Base-by-base conservation (phyloP, 1,140 invertebrate genomes). In the Atopsyche davidsoni region DNA sequence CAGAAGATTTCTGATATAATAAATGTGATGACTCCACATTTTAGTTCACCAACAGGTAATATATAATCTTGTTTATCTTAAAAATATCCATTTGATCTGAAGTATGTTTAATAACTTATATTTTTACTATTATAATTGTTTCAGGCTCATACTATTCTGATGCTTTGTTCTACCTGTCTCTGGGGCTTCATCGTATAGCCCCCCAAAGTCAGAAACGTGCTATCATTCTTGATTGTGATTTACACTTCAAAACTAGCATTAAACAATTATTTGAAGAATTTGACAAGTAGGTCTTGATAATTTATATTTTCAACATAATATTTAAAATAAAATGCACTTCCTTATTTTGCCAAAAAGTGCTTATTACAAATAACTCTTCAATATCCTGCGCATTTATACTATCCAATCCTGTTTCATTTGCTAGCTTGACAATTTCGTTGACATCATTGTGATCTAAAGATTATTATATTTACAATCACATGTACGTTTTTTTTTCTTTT, bases 111-210 rank as follows among this genome's bases (percentile, higher is more conserved):
- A 10, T 46, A 28, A 34, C 13, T 40, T 21, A 42, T 31, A 7
- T 16, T 58, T 23, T 22, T 13, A 17, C 40, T 50, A 11, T 41
- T 31, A 47, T 32, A 43, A 55, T 44, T 52, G 11, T 64, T 66
- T 50, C 76, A 57, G 82, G 85, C 51, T 80, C 85, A 1, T 91
- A 92, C 61, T 92, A 90, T 61, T 87, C 84, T 43, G 85, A 90
- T 69, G 79, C 84, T 1, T 64, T 92, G 1, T 92, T 92, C 63
- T 92, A 87, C 62, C 61, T 92, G 2, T 92, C 89, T 0, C 69
- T 89, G 4, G 85, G 82, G 2, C 63, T 91, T 11, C 82, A 90
- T 66, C 72, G 77, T 58, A 78, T 91, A 35, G 78, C 87, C 14
- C 80, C 82, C 4, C 59, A 60, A 0, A 67, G 74, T 43, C 75